Conservation (phyloP, 2,888 invertebrate species). For the Ferrisia virgata region DNA sequence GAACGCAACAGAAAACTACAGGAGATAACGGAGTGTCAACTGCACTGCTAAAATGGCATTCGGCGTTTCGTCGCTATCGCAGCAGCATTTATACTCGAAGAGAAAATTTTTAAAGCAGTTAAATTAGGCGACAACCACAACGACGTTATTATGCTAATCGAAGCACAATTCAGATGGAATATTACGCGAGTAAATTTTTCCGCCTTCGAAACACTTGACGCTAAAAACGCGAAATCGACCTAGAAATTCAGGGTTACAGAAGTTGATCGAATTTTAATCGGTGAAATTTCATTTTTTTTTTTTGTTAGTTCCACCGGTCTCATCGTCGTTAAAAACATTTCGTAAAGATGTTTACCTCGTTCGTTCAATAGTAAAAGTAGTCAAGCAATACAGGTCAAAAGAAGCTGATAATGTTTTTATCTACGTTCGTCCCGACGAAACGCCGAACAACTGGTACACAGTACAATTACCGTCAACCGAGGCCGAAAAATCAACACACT, state of each 20-base stretch:
- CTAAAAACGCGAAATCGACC: background rate
- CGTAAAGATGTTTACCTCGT: background rate
- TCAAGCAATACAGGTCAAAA: no score
- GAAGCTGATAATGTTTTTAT: background rate
- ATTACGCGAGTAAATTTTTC: background rate
- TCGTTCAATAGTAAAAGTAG: no score
- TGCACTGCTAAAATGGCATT: background rate
- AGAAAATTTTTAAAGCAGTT: background rate
- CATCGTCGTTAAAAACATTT: background rate
- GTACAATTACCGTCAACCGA: background rate
- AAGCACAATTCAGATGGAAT: background rate
- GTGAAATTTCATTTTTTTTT: background rate
- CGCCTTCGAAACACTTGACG: background rate
- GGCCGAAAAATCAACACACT: background rate
- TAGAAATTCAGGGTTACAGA: background rate
- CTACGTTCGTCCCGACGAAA: no score
- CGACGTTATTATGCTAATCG: background rate
- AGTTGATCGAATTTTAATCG: no score
- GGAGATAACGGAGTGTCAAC: background rate
- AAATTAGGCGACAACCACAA: no score
- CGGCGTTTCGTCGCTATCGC: background rate
- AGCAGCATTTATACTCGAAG: no score
- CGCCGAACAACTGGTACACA: background rate
- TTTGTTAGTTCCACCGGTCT: background rate
- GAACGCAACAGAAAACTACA: background rate